phyloP scores from a whole-genome alignment of 2,113 vertebrate species.

The Synchiropus splendidus region DNA sequence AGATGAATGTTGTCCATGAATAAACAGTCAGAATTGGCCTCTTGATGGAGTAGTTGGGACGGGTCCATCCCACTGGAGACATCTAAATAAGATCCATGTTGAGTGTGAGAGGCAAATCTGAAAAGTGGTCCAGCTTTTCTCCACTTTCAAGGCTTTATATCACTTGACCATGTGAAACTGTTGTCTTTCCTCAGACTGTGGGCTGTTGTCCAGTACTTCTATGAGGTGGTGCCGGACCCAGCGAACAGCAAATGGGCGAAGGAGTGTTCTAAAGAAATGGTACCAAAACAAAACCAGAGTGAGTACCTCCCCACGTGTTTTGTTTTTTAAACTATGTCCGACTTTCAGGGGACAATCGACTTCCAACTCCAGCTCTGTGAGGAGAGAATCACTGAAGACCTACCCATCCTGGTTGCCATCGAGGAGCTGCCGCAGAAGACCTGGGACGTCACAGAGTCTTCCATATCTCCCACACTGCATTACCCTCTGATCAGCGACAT shows the following conservation, averaged over 20 bases:
- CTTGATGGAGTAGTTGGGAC: too few species aligned
- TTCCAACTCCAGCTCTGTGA: conserved; percentile 30
- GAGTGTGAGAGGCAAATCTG: too few species aligned
- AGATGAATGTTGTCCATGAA: too few species aligned
- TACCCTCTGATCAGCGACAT: conserved; percentile 51
- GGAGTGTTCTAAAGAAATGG: conserved; percentile 50
- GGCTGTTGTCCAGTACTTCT: conserved; percentile 36
- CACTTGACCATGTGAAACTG: too few species aligned
- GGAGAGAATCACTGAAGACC: conserved; percentile 31
- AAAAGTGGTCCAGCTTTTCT: too few species aligned
- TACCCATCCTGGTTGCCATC: conserved; percentile 50
- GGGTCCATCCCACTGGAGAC: too few species aligned
- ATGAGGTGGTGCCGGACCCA: conserved; percentile 64
- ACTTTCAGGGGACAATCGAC: conserved; percentile 34
- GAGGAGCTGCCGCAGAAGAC: conserved; percentile 44
- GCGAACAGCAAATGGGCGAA: conserved; percentile 74
- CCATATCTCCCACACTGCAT: not conserved
- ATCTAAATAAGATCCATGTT: too few species aligned
- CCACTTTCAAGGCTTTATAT: too few species aligned
- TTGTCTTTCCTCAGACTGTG: conserved; percentile 26
- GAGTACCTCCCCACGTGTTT: not conserved
- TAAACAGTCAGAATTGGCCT: too few species aligned
- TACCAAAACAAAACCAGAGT: conserved; percentile 8
- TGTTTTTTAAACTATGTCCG: not conserved
- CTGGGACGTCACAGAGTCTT: not conserved